These are phyloP conservation scores for Ophiodon elongatus DNA, from an alignment of 2,113 vertebrate species.

Conservation along the genomic window DNA sequence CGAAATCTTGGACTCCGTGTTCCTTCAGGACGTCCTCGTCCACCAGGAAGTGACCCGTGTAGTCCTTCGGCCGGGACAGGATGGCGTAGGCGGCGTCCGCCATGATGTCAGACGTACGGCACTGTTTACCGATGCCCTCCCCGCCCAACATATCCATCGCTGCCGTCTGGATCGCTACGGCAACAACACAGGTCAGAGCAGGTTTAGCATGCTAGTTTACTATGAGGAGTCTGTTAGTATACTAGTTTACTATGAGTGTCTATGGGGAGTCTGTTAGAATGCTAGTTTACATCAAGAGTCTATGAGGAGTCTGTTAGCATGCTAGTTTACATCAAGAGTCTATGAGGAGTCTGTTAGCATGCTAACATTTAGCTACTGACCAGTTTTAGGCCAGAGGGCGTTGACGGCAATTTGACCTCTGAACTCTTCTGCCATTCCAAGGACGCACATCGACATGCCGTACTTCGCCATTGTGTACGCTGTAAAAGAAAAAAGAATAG, in stretches of 20 bases:
- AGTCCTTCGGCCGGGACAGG: conserved; percentile 88
- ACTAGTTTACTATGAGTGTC: neutral
- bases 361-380: conserved; percentile 71
- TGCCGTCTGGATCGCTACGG: conserved; percentile 92
- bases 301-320: neutral
- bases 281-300: neutral
- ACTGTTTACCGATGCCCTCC: conserved; percentile 88
- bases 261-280: neutral
- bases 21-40: conserved; percentile 91
- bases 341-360: neutral
- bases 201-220: neutral
- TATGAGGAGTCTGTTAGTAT: neutral
- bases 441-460: conserved; percentile 98
- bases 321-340: neutral
- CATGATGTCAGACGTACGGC: conserved; percentile 93
- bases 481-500: conserved; percentile 53
- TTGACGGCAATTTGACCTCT: conserved; percentile 95
- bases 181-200: conserved; percentile 5
- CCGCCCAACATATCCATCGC: conserved; percentile 97
- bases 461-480: conserved; percentile 99
- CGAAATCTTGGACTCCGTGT: conserved; percentile 91
- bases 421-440: conserved; percentile 99
- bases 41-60: conserved; percentile 94
- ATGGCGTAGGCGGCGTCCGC: conserved; percentile 96
- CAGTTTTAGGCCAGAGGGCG: conserved; percentile 97